phyloP scores from a whole-genome alignment of 2,113 vertebrate genomes.

The Ailurus styani region DNA sequence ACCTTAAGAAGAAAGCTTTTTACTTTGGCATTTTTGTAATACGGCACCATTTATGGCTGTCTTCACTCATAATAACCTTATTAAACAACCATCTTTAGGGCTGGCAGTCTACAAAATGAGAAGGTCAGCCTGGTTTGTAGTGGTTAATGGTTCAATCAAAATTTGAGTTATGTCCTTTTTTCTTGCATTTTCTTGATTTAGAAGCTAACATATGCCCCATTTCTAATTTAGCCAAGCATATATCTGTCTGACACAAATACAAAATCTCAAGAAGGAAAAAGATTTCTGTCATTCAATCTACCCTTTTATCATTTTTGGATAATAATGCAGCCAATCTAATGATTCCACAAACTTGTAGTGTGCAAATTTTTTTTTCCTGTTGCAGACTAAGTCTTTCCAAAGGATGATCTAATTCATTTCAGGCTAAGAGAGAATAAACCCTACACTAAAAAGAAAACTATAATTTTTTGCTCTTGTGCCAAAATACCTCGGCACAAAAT shows the following conservation, averaged over 20 bases:
- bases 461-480: not conserved
- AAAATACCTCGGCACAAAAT: not conserved
- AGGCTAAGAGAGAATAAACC: conserved; percentile 54
- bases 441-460: not conserved
- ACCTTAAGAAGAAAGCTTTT: conserved; percentile 33
- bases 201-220: not conserved
- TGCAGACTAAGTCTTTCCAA: conserved; percentile 61
- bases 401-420: conserved; percentile 54
- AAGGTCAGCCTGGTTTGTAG: not conserved
- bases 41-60: conserved; percentile 41
- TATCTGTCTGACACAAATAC: conserved; percentile 36
- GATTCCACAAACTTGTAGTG: conserved; percentile 10
- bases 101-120: not conserved
- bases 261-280: conserved; percentile 46
- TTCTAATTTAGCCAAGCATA: conserved; percentile 24
- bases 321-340: conserved; percentile 22
- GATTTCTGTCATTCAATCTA: conserved; percentile 3
- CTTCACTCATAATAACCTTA: conserved; percentile 36
- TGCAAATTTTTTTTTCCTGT: not conserved
- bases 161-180: not conserved
- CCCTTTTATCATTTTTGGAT: conserved; percentile 62
- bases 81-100: not conserved
- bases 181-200: not conserved
- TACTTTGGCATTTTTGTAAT: conserved; percentile 36
- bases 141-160: not conserved